A percentile compares a stretch with the other conserved stretches of the same genome.
Conservation (phyloP, 2,888 invertebrate species). For the Scrobipalpa costella region DNA sequence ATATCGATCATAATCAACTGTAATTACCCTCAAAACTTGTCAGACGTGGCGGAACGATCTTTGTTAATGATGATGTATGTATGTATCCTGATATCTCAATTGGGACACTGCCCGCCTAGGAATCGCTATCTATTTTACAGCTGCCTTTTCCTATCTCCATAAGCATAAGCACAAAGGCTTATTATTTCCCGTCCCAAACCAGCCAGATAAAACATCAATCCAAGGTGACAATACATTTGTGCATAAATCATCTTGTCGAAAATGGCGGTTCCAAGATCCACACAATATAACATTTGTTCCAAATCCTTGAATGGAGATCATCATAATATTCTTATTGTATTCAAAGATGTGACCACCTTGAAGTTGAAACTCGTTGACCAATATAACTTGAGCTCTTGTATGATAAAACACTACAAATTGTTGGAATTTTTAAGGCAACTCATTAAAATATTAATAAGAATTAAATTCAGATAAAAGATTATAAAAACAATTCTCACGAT, state of each 20-base stretch:
- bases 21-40: too few species aligned
- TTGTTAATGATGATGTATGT: too few species aligned
- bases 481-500: background rate
- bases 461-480: too few species aligned
- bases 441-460: too few species aligned
- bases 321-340: constrained; percentile 70
- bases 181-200: background rate
- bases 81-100: background rate
- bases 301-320: constrained; percentile 68
- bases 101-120: background rate
- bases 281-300: constrained; percentile 41
- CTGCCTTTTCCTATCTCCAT: background rate
- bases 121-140: background rate
- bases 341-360: constrained; percentile 71
- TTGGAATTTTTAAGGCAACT: background rate
- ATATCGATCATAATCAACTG: too few species aligned
- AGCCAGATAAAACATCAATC: constrained; percentile 2
- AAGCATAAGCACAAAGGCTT: constrained; percentile 9
- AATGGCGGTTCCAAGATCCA: constrained; percentile 21
- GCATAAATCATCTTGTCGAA: constrained; percentile 4
- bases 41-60: too few species aligned
- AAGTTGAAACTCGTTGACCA: constrained; percentile 54
- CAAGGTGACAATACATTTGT: background rate
- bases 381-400: constrained; percentile 45
- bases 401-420: constrained; percentile 21